phyloP scores from a whole-genome alignment of 2,113 vertebrate genomes.

The Sinocyclocheilus maitianheensis region DNA sequence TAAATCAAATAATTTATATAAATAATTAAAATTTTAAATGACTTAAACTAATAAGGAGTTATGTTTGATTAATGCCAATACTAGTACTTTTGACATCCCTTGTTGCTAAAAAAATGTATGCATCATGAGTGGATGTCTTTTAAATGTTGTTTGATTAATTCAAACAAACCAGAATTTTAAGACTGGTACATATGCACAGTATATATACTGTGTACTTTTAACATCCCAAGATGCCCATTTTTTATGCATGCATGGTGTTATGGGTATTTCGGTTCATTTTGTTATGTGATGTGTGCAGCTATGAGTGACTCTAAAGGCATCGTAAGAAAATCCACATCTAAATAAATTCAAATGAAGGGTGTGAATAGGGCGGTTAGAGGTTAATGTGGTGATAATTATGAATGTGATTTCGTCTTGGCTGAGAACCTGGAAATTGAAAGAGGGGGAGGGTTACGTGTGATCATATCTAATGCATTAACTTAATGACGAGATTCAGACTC shows the following conservation, averaged over 20 bases:
- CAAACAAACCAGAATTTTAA: not conserved
- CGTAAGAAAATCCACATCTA: conserved; percentile 11
- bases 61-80: not conserved
- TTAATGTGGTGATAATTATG: conserved; percentile 80
- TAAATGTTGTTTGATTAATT: not conserved
- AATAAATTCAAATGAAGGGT: conserved; percentile 60
- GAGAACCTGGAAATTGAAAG: conserved; percentile 61
- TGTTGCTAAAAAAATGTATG: not conserved
- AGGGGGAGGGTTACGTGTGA: conserved; percentile 62
- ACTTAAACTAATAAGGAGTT: not conserved
- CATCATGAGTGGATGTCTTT: not conserved
- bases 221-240: not conserved
- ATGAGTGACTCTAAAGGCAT: not conserved
- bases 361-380: conserved; percentile 75
- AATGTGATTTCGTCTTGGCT: conserved; percentile 72
- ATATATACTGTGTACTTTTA: not conserved
- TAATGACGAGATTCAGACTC: conserved; percentile 75
- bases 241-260: not conserved
- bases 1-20: not conserved
- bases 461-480: conserved; percentile 76
- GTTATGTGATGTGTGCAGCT: not conserved
- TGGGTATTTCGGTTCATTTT: not conserved
- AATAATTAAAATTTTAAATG: not conserved
- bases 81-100: not conserved
- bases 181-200: too few species aligned